Base-by-base conservation (phyloP, 2,888 invertebrate species). In the Ferdinandea cuprea region DNA sequence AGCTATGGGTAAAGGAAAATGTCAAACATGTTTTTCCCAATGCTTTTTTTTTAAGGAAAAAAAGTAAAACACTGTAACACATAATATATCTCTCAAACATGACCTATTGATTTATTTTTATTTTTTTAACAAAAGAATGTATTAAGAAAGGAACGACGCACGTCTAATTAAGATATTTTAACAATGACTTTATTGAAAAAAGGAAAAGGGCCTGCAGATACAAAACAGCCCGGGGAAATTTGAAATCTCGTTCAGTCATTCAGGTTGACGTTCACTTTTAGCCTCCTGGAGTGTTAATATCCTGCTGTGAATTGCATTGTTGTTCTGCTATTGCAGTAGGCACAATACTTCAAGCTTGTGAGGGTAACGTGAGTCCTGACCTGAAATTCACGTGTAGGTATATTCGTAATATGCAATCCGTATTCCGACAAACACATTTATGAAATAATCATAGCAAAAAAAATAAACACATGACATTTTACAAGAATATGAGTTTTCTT, bases 171-270 rank as follows among this genome's bases (percentile, higher is more conserved):
- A 19, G 7, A 17, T 9, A 83, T 63, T 15, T 40, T 78, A 37
- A 8, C 4, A 25, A 11, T 30, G 63, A 35, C 46, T 73, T 73
- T 79, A 50, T 28, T 54, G 44, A 28, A 13, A 13, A 37, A 25
- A 17, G 17, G 40, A 59, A 72, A 72, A 61, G 66, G 65, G 72
- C 81, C 71, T 83, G 71, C 66, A 66, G 19, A 63, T 37, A 63
- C 52, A 78, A 77, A 72, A 78, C 72, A 83, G 83, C 83, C 68
- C 56, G 61, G 32, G 77, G 83, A 72, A 72, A 83, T 83, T 77
- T 68, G 66, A 83, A 77, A 77, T 77, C 61, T 77, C 66, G 71
- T 77, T 83, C 56, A 72, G 72, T 48, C 37, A 68, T 77, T 59
- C 61, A 11, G 56, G 37, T 42, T 6, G 61, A 72, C 68, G 56